A percentile compares a stretch with the other conserved stretches of the same genome.
phyloP scores from a whole-genome alignment of 2,797 vertebrate species.

The Enteromius anoplus region DNA sequence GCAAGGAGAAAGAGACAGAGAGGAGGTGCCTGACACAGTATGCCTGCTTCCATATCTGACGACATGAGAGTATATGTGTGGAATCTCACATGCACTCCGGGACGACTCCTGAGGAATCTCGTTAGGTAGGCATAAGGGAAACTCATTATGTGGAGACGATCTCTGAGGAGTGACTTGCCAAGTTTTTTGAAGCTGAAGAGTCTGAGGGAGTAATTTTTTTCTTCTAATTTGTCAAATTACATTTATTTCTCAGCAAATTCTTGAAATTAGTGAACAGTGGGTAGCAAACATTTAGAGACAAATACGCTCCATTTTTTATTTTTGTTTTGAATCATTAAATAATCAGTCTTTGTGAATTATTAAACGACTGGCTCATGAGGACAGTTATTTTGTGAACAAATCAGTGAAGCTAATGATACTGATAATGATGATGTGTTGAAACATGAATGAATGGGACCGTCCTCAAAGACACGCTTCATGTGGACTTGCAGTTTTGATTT shows the following conservation, averaged over 20 bases:
- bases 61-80: constrained; percentile 24
- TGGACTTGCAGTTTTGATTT: neutral
- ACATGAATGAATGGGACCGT: neutral
- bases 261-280: too few relatives aligned
- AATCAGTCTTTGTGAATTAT: neutral
- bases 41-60: constrained; percentile 36
- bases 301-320: too few relatives aligned
- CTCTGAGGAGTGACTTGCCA: neutral
- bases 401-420: neutral
- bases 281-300: too few relatives aligned
- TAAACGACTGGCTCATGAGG: neutral
- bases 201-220: neutral
- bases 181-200: neutral
- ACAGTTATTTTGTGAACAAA: neutral
- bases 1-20: constrained; percentile 8
- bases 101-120: constrained; percentile 27
- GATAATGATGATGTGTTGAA: neutral
- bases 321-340: neutral
- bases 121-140: constrained; percentile 11
- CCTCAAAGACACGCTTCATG: neutral
- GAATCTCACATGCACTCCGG: constrained; percentile 27
- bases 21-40: constrained; percentile 18
- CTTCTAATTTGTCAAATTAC: neutral
- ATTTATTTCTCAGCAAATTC: neutral
- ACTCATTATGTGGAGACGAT: constrained; percentile 10